Base-by-base conservation (phyloP, 2,888 invertebrate species). In the Junonia oenone region DNA sequence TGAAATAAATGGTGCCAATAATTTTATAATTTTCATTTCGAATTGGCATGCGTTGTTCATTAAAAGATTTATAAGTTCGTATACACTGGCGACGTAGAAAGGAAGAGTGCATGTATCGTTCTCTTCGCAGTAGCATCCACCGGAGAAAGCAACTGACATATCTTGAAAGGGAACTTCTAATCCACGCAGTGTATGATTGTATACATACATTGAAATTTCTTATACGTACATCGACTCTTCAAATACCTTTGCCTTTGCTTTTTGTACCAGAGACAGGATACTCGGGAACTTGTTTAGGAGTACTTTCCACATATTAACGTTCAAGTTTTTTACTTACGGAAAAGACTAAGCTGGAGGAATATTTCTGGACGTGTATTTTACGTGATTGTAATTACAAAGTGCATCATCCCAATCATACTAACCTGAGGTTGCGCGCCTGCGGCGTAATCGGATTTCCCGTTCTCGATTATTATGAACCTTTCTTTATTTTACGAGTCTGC, bases 131-230 rank as follows among this genome's bases (percentile, higher is more conserved):
- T 73, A 75, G 78, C 82, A 81, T 81, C 77, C 81, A 81, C 80
- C 78, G 78, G 88, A 78, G 88, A 88, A 88, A 88, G 86, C 84
- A 76, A 67, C 70, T 75, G 78, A 79, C 75, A 81, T 78, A 84
- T 80, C 80, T 77, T 78, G 85, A 87, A 87, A 86, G 87, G 84
- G 81, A 87, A 86, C 79, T 82, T 84, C 74, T 76, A 77, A 81
- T 81, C 75, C 75, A 75, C 78, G 78, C 73, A 71, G 71, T 67
- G 46, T 56, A 37, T 38, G n/a, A 29, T 40, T 1, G 11, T 40
- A 11, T 17, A 50, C n/a, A n/a, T n/a, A n/a, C n/a, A n/a, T n/a
- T 27, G 11, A 45, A 45, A 17, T 17, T 14, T 17, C 14, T 33
- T 15, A 3, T n/a, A 45, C 4, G 2, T 26, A 46, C 51, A 33